Percentiles rank a stretch among this genome's conserved stretches.
Conservation (phyloP, 2,113 vertebrate genomes). For the Marmota monax region DNA sequence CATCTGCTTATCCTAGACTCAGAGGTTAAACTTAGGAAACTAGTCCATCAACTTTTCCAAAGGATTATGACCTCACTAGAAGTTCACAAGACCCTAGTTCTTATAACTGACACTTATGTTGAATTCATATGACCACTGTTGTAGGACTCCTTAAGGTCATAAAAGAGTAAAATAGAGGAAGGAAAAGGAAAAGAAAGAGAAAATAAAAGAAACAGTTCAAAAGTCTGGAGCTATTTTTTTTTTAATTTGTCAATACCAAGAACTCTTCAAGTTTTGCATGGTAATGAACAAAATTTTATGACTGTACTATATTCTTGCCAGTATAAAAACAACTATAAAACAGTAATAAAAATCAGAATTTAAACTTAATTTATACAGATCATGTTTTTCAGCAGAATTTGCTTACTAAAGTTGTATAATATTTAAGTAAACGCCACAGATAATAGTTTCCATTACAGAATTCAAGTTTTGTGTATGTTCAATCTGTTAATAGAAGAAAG, state of each 20-base stretch:
- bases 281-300: slow-evolving; percentile 13
- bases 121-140: background rate
- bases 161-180: background rate
- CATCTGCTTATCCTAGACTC: background rate
- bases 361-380: slow-evolving; percentile 61
- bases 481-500: background rate
- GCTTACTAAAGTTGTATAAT: slow-evolving; percentile 63
- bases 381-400: slow-evolving; percentile 54
- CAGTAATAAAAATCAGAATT: slow-evolving; percentile 65
- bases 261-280: background rate
- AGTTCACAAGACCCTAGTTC: background rate
- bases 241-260: background rate
- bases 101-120: background rate
- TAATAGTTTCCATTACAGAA: slow-evolving; percentile 59
- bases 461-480: background rate
- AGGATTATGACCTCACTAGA: background rate
- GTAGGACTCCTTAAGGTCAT: background rate
- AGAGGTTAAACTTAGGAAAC: background rate
- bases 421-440: slow-evolving; percentile 61
- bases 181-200: background rate
- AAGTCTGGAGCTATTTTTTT: background rate
- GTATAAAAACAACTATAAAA: slow-evolving; percentile 62
- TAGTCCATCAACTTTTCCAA: background rate
- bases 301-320: slow-evolving; percentile 47
- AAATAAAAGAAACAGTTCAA: background rate